Percentiles rank a stretch among this genome's conserved stretches.
These are phyloP conservation scores for Sussaba pulchella DNA, from an alignment of 2,888 invertebrate genomes.

Conservation along the genomic window DNA sequence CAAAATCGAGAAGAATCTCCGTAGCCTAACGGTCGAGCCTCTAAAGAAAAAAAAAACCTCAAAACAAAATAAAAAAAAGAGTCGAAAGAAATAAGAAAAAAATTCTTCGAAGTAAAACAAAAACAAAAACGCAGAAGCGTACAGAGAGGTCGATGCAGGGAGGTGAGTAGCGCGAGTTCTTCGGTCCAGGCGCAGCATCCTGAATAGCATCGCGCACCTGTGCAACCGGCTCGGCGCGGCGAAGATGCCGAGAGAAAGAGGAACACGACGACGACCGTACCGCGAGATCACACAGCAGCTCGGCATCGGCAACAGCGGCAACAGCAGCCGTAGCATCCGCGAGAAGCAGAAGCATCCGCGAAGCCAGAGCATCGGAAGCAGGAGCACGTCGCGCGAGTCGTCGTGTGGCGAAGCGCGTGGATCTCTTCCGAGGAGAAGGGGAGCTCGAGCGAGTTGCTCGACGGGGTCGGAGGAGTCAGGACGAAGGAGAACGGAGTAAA, in stretches of 20 bases:
- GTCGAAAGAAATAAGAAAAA: slow-evolving; percentile 6
- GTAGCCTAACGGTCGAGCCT: too few species aligned
- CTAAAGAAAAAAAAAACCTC: slow-evolving; percentile 20
- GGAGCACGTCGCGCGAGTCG: slow-evolving; percentile 66
- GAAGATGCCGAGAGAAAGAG: slow-evolving; percentile 61
- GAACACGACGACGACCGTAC: slow-evolving; percentile 52
- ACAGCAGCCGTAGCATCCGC: slow-evolving; percentile 2
- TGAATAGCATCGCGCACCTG: slow-evolving; percentile 69
- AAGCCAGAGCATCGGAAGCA: slow-evolving; percentile 29
- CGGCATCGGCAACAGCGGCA: background rate
- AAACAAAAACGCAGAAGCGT: slow-evolving; percentile 29
- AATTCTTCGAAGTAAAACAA: slow-evolving; percentile 3
- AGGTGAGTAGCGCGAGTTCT: slow-evolving; percentile 50
- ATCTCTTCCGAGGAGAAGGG: slow-evolving; percentile 48
- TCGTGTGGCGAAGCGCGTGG: slow-evolving; percentile 71
- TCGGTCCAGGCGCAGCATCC: slow-evolving; percentile 59
- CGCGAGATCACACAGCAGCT: slow-evolving; percentile 32
- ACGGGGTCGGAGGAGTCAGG: slow-evolving; percentile 66
- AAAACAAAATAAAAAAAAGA: slow-evolving; percentile 19
- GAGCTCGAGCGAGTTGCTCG: background rate
- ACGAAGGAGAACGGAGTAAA: slow-evolving; percentile 11
- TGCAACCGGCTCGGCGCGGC: slow-evolving; percentile 69
- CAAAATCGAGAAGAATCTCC: too few species aligned
- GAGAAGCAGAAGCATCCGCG: background rate
- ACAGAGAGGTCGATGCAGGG: background rate